Evolutionary conservation across 2,888 invertebrate species (phyloP), one percentile per base, ranked within the genome.

Genomic region (Microplitis manilae): DNA sequence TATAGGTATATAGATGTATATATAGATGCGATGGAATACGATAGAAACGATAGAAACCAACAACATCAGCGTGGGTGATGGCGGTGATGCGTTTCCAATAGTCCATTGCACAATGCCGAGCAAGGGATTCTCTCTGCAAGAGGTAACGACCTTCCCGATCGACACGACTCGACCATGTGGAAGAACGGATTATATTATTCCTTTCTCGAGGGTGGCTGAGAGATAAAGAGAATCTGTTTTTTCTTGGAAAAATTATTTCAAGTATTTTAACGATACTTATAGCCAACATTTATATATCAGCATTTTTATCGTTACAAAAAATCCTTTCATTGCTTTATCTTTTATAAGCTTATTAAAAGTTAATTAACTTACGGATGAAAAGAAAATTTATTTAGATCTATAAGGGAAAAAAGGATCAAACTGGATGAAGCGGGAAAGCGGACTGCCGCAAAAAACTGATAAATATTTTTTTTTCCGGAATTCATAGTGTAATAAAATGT

Each of bases 41-140:
- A 50, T 50, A 50, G 50, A 50, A 50, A 65, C 30, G 61, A 75
- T 74, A 74, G 73, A 75, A 75, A 75, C 71, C 75, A 68, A 30
- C 74, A 77, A 73, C 73, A 68, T 50, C 50, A 50, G 50, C 41
- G 62, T 7, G 60, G 30, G 65, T 61, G 75, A 75, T 81, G 79
- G 82, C 83, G 50, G 50, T 84, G 84, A 86, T 86, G 85, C 83
- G 80, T 86, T 86, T 86, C 84, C 85, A 85, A 86, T 86, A 86
- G 76, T 70, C 78, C 80, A 81, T 79, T 82, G 80, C 80, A 79
- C 80, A 79, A 82, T 59, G n/a, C 60, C 41, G 67, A 59, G 68
- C 68, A 75, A 20, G 69, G 69, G n/a, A 62, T 17, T 74, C 64
- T 67, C 74, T 75, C 77, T 13, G 13, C 50, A 13, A 50, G 40